A percentile compares a stretch with the other conserved stretches of the same genome.
Conservation (phyloP, 2,888 invertebrate genomes). For the Hydrotaea cyrtoneurina region DNA sequence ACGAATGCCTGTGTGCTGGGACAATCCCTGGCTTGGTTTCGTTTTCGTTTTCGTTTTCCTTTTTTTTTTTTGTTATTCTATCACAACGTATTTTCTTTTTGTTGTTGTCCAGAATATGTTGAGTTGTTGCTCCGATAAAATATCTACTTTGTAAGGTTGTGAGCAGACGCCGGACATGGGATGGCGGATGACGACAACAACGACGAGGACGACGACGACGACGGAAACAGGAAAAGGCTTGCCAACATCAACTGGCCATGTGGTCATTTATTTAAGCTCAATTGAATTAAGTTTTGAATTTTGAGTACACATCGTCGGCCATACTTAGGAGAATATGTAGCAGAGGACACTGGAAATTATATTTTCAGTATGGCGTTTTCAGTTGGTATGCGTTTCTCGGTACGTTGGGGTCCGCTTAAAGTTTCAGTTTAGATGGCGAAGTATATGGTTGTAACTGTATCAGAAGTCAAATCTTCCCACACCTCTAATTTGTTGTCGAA, state of each 20-base stretch:
- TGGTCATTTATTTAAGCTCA: constrained; percentile 65
- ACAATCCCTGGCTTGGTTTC: constrained; percentile 44
- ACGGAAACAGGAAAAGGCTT: constrained; percentile 65
- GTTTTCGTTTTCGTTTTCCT: too few relatives aligned
- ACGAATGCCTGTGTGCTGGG: constrained; percentile 21
- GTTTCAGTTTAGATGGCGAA: background rate
- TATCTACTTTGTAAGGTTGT: constrained; percentile 12
- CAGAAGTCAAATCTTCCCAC: too few relatives aligned
- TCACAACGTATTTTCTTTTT: constrained; percentile 20
- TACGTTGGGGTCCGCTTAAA: background rate
- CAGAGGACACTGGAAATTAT: background rate
- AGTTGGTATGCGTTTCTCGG: background rate
- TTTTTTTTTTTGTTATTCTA: background rate
- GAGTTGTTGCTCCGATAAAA: constrained; percentile 46
- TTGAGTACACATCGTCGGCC: constrained; percentile 28
- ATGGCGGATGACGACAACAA: constrained; percentile 7
- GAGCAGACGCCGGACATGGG: constrained; percentile 23
- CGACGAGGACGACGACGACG: constrained; percentile 36
- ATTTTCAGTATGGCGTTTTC: background rate
- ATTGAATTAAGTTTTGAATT: constrained; percentile 63
- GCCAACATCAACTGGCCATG: constrained; percentile 61
- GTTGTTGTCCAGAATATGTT: constrained; percentile 25
- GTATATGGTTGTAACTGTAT: too few relatives aligned
- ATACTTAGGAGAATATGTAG: background rate
- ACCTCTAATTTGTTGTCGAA: too few relatives aligned